Base-by-base conservation (phyloP, 2,797 vertebrate species). In the Siniperca undulata region DNA sequence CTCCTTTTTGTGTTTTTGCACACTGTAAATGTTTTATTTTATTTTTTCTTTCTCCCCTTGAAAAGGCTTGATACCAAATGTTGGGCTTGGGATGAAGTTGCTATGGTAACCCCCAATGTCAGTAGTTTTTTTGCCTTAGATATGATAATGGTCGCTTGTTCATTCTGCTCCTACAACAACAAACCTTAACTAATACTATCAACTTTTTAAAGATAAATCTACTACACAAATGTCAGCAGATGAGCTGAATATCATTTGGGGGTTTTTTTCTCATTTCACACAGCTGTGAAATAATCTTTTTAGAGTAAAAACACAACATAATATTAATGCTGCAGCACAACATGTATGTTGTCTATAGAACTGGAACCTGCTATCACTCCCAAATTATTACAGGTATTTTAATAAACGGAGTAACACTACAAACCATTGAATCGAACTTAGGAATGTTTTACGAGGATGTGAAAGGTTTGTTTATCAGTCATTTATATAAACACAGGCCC, bases 61-160 rank as follows among this genome's bases (percentile, higher is more conserved):
- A 80, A 90, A 94, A 94, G 94, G 95, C 96, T 96, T 94, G 90
- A 97, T 91, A 95, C 93, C 97, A 97, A 95, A 96, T 86, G 81
- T 80, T 95, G 96, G 95, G 95, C 94, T 95, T 96, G 95, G 96
- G 97, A 96, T 96, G 96, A 95, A 95, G 90, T 89, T 95, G 86
- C 71, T 70, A 59, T 74, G 81, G 61, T 86, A 66, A 70, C 78
- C 74, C 67, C 80, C 73, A 42, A 67, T 69, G 68, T 83, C 79
- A 17, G 9, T 12, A 66, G 4, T 58, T 27, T 38, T 79, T 81
- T 80, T 71, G 65, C 72, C 60, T 84, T 83, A 65, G 55, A 77
- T 46, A 50, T 24, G 42, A 81, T 61, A 48, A 27, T 44, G 50
- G 52, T 8, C 1, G 8, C 74, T 50, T 77, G 44, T 74, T 80